A percentile compares a stretch with the other conserved stretches of the same genome.
These are phyloP conservation scores for Pteromalus puparum DNA, from an alignment of 1,140 invertebrate genomes.

Conservation along the genomic window DNA sequence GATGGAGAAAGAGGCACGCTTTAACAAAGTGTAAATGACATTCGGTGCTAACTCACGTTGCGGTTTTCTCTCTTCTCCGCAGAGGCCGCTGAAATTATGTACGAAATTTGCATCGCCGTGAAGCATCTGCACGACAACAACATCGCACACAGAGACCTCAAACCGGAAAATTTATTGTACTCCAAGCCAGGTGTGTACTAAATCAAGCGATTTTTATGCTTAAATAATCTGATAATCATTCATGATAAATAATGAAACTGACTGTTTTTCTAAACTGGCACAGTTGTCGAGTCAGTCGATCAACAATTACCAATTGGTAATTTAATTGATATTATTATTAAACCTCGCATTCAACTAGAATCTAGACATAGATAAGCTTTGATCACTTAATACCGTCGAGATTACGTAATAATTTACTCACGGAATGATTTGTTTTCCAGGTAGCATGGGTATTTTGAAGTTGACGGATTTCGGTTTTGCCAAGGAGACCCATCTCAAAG, in stretches of 20 bases:
- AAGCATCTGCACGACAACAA: slow-evolving; percentile 95
- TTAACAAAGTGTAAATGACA: neutral
- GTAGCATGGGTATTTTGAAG: slow-evolving; percentile 88
- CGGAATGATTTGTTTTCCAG: slow-evolving; percentile 63
- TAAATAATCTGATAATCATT: neutral
- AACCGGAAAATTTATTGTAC: slow-evolving; percentile 94
- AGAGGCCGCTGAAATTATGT: slow-evolving; percentile 95
- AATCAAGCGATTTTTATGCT: neutral
- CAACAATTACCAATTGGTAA: slow-evolving; percentile 43
- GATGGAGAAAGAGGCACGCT: neutral
- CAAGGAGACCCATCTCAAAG: slow-evolving; percentile 93
- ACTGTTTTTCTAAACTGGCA: slow-evolving; percentile 23
- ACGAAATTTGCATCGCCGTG: slow-evolving; percentile 97
- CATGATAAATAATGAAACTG: slow-evolving; percentile 10
- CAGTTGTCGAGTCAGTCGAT: slow-evolving; percentile 25
- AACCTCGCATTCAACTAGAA: neutral
- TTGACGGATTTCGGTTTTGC: slow-evolving; percentile 99
- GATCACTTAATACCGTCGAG: neutral
- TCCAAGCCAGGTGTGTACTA: slow-evolving; percentile 77
- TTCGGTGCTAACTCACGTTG: slow-evolving; percentile 41
- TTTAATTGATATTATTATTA: neutral
- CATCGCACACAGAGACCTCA: slow-evolving; percentile 98
- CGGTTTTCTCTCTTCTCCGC: slow-evolving; percentile 63
- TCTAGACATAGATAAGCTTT: slow-evolving; percentile 9
- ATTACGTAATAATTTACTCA: neutral